phyloP scores from a whole-genome alignment of 2,888 invertebrate species.

The Actias luna region DNA sequence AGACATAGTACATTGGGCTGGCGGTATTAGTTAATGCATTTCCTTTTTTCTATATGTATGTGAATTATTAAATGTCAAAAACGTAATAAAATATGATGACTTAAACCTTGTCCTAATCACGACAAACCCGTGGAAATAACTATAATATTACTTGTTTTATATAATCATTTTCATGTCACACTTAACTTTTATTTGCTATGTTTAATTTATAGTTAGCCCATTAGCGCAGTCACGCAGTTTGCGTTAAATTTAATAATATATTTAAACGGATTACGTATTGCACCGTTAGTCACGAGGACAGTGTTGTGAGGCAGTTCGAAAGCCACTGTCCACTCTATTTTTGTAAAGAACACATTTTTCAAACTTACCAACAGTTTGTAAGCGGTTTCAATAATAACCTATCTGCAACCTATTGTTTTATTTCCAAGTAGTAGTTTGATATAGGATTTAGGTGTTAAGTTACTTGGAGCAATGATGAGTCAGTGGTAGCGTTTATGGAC shows the following conservation, averaged over 20 bases:
- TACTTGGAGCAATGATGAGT: too few species aligned
- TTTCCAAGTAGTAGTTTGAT: background rate
- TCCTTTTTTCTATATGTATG: background rate
- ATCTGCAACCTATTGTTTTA: background rate
- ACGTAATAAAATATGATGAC: too few species aligned
- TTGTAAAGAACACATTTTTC: background rate
- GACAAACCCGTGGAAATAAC: background rate
- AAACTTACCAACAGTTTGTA: background rate
- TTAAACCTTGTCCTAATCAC: background rate
- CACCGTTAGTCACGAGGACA: background rate
- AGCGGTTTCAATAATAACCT: background rate
- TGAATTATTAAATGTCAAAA: background rate
- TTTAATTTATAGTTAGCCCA: constrained; percentile 6
- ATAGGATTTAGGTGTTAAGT: too few species aligned
- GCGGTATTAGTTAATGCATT: too few species aligned
- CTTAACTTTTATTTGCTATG: constrained; percentile 11
- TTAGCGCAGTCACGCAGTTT: constrained; percentile 22
- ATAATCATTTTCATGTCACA: constrained; percentile 18
- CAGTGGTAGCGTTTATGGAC: too few species aligned
- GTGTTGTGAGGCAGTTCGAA: background rate
- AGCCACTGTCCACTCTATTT: background rate
- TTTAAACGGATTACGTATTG: constrained; percentile 8
- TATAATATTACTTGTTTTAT: constrained; percentile 3
- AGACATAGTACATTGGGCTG: too few species aligned
- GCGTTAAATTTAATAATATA: constrained; percentile 19